Evolutionary conservation across 2,797 vertebrate genomes (phyloP).

Genomic region (Catharus ustulatus): DNA sequence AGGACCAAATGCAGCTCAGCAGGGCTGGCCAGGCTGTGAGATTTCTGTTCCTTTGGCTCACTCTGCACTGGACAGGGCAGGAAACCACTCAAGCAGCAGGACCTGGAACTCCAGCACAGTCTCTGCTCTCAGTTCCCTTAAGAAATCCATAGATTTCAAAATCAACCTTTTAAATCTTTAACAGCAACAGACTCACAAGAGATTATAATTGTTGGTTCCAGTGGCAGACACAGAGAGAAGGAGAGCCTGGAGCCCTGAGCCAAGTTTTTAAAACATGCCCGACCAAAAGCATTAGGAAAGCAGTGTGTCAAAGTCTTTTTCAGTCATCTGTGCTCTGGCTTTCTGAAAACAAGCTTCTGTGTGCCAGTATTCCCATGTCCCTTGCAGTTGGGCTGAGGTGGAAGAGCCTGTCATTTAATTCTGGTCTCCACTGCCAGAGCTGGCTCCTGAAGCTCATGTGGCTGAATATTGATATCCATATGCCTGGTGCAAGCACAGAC

Average conservation of each 20-base stretch:
- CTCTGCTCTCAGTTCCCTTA: background rate
- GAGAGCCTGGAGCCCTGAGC: background rate
- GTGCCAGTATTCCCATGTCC: background rate
- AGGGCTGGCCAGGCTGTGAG: background rate
- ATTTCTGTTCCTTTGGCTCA: background rate
- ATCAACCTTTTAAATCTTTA: constrained; percentile 14
- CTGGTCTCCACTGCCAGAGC: background rate
- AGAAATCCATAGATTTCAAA: background rate
- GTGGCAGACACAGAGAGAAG: background rate
- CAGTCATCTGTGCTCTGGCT: background rate
- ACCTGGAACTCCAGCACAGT: background rate
- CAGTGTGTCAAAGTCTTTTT: constrained; percentile 17
- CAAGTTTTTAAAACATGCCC: background rate
- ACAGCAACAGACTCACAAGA: background rate
- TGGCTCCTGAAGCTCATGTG: background rate
- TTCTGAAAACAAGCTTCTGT: constrained; percentile 30
- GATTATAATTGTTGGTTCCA: constrained; percentile 16
- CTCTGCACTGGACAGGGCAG: background rate
- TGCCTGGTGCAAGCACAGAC: background rate
- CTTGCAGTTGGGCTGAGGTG: background rate
- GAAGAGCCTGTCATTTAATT: background rate
- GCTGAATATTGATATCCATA: constrained; percentile 20
- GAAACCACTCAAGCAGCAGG: background rate
- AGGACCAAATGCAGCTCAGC: background rate
- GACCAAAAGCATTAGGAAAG: constrained; percentile 19